Base-by-base conservation (phyloP, 2,797 vertebrate species). In the Malurus leucopterus region DNA sequence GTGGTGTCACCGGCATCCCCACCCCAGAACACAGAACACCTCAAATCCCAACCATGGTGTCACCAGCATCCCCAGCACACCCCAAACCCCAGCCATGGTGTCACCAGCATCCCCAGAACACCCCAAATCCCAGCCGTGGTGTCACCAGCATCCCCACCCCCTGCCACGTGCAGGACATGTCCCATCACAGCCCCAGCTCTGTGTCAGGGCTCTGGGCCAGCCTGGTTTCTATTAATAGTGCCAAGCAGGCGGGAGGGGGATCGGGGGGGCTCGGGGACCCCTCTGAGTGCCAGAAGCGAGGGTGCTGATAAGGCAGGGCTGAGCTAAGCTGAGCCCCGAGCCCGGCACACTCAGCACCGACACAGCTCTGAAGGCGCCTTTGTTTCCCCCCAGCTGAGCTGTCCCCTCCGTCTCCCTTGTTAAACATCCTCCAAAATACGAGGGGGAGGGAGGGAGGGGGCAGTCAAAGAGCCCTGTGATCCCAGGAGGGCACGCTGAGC, bases 371-470 rank as follows among this genome's bases (percentile, higher is more conserved):
- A 95, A 93, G 91, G 91, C 59, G 72, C 81, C 93, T 96, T 95
- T 96, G 95, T 96, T 92, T 84, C 57, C 29, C 84, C 65, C 63
- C 88, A 75, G 92, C 94, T 92, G 94, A 92, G 95, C 94, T 49
- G 64, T 91, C 92, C 93, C 89, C 89, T 93, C 72, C n/a, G 0
- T 93, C 91, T 94, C 93, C 89, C 91, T 95, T 94, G 93, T 95
- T 93, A 87, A 88, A 94, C 71, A 65, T 65, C 83, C 69, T 72
- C 70, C 79, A 9, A 87, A 89, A 92, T 51, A 87, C 59, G 20
- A 30, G 54, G 34, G 5, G 32, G 47, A 20, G 30, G 18, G 34
- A 55, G 55, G 80, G 8, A 14, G 22, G 15, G 23, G 30, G 29
- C 72, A 76, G n/a, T 93, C 61, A 94, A 95, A 95, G 92, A 46